Base-by-base conservation (phyloP, 2,888 invertebrate genomes). In the Drosophila colorata region DNA sequence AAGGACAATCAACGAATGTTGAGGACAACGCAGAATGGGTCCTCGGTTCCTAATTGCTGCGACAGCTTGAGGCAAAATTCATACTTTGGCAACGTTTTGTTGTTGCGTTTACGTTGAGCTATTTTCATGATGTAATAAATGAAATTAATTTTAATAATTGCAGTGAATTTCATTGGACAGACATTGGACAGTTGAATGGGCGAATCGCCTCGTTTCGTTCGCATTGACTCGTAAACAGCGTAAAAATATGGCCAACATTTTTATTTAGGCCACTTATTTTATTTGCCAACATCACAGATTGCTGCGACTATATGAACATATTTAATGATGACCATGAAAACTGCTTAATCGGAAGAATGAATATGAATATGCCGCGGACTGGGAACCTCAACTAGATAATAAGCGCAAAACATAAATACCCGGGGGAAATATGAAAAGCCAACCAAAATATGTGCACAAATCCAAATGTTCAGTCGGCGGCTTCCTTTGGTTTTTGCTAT, bases 71-170 rank as follows among this genome's bases (percentile, higher is more conserved):
- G 86, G 73, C 76, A 76, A 68, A 69, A 78, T 52, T 55, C 25
- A 23, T 49, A 59, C 66, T 61, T 58, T 41, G 58, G 41, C 49
- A 64, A 59, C 56, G 68, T 28, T 28, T 28, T 28, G 28, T 9
- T 28, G 28, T 28, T 28, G 28, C 28, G 8, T 38, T 68, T 53
- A 63, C 33, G 75, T 67, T 57, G 47, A 71, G 63, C 69, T 75
- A 72, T 80, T 89, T 90, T 83, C 78, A 89, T 82, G 86, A 84
- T 86, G 88, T 88, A 90, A 90, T 90, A 89, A 90, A 88, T 84
- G 87, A 87, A 88, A 89, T 90, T 87, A 90, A 89, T 90, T 89
- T 87, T 78, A 75, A 87, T 90, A 90, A 87, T 87, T 90, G 85
- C 86, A 69, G 75, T 82, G 70, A 81, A 75, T 84, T 78, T 56